Percentiles rank a stretch among this genome's conserved stretches.
Evolutionary conservation across 2,113 vertebrate species (phyloP).

Genomic region (Hippocampus comes): DNA sequence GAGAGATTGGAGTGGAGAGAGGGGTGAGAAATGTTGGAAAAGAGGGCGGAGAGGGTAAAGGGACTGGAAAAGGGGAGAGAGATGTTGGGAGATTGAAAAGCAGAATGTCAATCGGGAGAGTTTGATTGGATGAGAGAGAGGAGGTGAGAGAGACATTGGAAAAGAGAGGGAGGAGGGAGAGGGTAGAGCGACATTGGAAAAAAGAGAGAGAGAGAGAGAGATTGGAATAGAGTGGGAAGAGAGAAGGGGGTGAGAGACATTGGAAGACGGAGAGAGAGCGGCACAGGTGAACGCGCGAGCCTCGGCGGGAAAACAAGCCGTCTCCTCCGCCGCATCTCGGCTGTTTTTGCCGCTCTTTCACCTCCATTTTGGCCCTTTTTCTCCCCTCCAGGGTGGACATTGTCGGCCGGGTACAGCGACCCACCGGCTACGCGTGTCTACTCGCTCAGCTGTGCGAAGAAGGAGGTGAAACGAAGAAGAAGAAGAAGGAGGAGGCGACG

Average conservation of each 20-base stretch:
- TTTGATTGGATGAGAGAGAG: too few relatives aligned
- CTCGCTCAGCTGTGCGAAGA: slow-evolving; percentile 15
- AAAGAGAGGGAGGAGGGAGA: too few relatives aligned
- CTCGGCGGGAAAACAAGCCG: slow-evolving; percentile 13
- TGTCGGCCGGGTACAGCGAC: slow-evolving; percentile 14
- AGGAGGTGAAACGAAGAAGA: neutral
- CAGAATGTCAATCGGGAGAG: too few relatives aligned
- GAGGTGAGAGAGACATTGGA: too few relatives aligned
- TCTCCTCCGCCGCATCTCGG: neutral
- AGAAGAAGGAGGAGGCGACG: neutral
- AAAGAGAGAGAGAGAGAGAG: too few relatives aligned
- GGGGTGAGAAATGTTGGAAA: too few relatives aligned
- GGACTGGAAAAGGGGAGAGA: too few relatives aligned
- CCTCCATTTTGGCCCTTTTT: neutral
- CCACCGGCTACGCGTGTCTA: slow-evolving; percentile 30
- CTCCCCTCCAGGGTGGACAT: neutral
- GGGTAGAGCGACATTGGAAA: too few relatives aligned
- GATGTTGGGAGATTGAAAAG: too few relatives aligned
- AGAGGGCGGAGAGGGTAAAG: too few relatives aligned
- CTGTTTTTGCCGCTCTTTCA: slow-evolving; percentile 4
- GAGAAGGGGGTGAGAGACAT: slow-evolving; percentile 16
- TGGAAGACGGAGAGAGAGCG: slow-evolving; percentile 13
- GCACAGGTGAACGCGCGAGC: slow-evolving; percentile 54
- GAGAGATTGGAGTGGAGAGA: too few relatives aligned
- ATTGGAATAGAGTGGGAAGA: slow-evolving; percentile 15